Conservation (phyloP, 2,888 invertebrate species). For the Deilephila porcellus region DNA sequence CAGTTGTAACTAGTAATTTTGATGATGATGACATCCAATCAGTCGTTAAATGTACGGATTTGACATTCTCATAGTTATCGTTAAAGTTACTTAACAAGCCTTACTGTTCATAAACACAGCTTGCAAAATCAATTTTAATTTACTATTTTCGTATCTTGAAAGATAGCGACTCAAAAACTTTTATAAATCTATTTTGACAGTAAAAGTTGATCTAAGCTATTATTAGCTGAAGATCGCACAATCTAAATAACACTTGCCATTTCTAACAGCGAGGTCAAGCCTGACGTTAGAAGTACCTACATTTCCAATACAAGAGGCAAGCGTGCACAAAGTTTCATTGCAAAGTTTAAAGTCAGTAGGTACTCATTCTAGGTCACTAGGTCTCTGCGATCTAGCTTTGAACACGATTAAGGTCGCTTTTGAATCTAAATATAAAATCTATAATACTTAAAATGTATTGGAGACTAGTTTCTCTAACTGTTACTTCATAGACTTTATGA, state of each 20-base stretch:
- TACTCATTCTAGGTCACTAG: constrained; percentile 21
- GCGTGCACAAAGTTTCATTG: constrained; percentile 19
- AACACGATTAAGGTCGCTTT: constrained; percentile 9
- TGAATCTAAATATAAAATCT: background rate
- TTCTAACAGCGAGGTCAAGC: constrained; percentile 20
- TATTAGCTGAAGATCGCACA: background rate
- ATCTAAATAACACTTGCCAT: background rate
- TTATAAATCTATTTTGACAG: background rate
- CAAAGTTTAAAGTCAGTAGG: constrained; percentile 20
- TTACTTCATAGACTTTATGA: background rate
- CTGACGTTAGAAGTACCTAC: background rate
- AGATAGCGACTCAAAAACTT: background rate
- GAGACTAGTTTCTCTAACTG: background rate
- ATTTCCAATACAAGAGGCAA: background rate
- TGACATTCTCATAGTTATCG: too few relatives aligned
- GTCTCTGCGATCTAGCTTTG: constrained; percentile 20
- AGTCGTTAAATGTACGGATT: too few relatives aligned
- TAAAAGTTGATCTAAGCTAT: background rate
- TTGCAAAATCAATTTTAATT: too few relatives aligned
- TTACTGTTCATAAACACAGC: too few relatives aligned
- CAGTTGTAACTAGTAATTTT: too few relatives aligned
- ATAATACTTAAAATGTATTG: background rate
- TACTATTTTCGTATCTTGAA: background rate
- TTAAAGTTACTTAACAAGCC: too few relatives aligned
- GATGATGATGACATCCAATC: too few relatives aligned